phyloP scores from a whole-genome alignment of 2,888 invertebrate genomes.

The Tenthredo livida region DNA sequence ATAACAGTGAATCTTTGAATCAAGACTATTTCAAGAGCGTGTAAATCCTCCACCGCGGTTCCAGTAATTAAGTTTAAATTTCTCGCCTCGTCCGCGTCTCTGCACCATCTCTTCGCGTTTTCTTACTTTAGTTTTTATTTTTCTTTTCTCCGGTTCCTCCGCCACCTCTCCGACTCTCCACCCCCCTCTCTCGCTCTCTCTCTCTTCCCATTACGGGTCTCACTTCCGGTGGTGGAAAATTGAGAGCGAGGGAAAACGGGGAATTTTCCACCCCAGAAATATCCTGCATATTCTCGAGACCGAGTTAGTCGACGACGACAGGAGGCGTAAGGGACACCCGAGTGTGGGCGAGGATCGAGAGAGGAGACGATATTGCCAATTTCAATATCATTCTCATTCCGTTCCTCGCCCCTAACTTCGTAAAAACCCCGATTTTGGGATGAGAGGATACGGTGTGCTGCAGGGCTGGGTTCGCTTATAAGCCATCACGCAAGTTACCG shows the following conservation, averaged over 20 bases:
- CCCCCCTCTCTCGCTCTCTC: not conserved
- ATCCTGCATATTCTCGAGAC: constrained; percentile 33
- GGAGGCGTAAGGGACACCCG: constrained; percentile 18
- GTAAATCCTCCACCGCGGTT: not conserved
- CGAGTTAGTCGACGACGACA: constrained; percentile 1
- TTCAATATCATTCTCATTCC: constrained; percentile 73
- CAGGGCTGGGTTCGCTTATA: constrained; percentile 24
- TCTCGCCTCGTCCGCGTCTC: constrained; percentile 24
- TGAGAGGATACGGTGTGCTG: not conserved
- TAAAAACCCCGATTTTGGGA: constrained; percentile 24
- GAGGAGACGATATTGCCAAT: constrained; percentile 72
- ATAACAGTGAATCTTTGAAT: constrained; percentile 31
- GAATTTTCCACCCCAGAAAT: constrained; percentile 19
- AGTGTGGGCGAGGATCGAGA: constrained; percentile 32
- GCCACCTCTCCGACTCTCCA: not conserved
- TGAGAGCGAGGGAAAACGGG: not conserved
- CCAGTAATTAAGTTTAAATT: constrained; percentile 47
- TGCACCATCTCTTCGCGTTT: not conserved
- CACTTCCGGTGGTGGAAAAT: constrained; percentile 36
- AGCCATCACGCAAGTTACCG: constrained; percentile 38
- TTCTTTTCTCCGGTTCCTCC: not conserved
- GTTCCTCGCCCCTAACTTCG: constrained; percentile 24
- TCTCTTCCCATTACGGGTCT: not conserved
- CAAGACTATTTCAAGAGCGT: constrained; percentile 17
- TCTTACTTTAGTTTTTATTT: constrained; percentile 7